A percentile compares a stretch with the other conserved stretches of the same genome.
phyloP scores from a whole-genome alignment of 1,140 invertebrate species.

The Caenorhabditis inopinata region DNA sequence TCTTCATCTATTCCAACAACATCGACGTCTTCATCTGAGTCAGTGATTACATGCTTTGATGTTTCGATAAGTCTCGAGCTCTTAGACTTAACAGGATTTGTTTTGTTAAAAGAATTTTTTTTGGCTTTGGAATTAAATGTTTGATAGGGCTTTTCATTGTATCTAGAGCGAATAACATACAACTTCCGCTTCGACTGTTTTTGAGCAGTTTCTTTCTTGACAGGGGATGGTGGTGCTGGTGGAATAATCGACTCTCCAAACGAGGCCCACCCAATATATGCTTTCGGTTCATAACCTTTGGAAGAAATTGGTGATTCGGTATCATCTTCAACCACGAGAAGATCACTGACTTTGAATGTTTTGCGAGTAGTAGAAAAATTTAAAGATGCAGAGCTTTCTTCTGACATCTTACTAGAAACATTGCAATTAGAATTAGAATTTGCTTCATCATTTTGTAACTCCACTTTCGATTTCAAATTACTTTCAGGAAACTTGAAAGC shows the following conservation, averaged over 20 bases:
- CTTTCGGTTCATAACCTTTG: not conserved
- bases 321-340: not conserved
- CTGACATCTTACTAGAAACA: too few species aligned
- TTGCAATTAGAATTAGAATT: too few species aligned
- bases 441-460: not conserved
- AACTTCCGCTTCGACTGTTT: not conserved
- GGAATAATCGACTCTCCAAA: not conserved
- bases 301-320: not conserved
- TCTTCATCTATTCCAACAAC: conserved; percentile 2
- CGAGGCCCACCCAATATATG: conserved; percentile 8
- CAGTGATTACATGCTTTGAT: not conserved
- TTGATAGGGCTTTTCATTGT: too few species aligned
- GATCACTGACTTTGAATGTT: not conserved
- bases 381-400: too few species aligned
- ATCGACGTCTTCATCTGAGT: not conserved
- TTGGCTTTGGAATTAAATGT: too few species aligned
- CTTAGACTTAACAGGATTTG: not conserved
- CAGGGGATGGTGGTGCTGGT: not conserved
- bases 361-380: not conserved
- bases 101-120: too few species aligned
- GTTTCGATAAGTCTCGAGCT: too few species aligned
- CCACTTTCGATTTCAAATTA: too few species aligned
- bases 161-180: not conserved
- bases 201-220: not conserved
- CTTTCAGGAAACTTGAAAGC: not conserved